These are phyloP conservation scores for Aurelia sp. DNA, from an alignment of 30 jellyfish, hydroid and myxozoan species.

Conservation along the genomic window DNA sequence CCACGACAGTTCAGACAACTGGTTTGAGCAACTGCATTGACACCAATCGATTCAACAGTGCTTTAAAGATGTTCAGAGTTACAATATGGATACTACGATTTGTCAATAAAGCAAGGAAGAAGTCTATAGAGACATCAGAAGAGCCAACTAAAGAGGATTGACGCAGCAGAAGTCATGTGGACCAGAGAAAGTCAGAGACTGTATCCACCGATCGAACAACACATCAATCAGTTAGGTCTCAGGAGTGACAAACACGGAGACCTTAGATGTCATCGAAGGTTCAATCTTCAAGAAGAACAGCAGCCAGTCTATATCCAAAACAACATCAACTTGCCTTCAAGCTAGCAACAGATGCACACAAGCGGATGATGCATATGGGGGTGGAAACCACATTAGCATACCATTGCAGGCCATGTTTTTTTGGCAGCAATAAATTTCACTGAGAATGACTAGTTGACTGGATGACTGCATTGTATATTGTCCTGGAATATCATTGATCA, in stretches of 20 bases:
- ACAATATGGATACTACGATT: conserved; percentile 54
- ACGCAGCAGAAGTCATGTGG: conserved; percentile 43
- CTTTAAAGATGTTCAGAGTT: conserved; percentile 41
- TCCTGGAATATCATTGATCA: too few relatives aligned
- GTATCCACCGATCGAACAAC: too few relatives aligned
- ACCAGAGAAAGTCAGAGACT: too few relatives aligned
- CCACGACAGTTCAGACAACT: not conserved
- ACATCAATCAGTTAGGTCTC: too few relatives aligned
- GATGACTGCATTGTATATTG: too few relatives aligned
- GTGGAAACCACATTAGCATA: conserved; percentile 55
- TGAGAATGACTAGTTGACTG: too few relatives aligned
- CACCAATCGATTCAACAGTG: conserved; percentile 37
- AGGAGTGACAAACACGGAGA: conserved; percentile 32
- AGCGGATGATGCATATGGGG: conserved; percentile 40
- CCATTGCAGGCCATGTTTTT: too few relatives aligned
- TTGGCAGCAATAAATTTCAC: too few relatives aligned
- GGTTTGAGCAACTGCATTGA: too few relatives aligned
- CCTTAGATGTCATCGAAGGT: conserved; percentile 48
- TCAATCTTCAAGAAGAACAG: conserved; percentile 45
- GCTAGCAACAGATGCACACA: conserved; percentile 33
- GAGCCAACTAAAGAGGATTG: not conserved
- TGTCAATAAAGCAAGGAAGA: conserved; percentile 34
- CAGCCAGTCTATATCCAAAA: conserved; percentile 57
- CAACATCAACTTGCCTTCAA: conserved; percentile 17
- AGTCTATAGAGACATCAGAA: conserved; percentile 12